Evolutionary conservation across 2,797 vertebrate species (phyloP).

Genomic region (Cryptoblepharus egeriae): DNA sequence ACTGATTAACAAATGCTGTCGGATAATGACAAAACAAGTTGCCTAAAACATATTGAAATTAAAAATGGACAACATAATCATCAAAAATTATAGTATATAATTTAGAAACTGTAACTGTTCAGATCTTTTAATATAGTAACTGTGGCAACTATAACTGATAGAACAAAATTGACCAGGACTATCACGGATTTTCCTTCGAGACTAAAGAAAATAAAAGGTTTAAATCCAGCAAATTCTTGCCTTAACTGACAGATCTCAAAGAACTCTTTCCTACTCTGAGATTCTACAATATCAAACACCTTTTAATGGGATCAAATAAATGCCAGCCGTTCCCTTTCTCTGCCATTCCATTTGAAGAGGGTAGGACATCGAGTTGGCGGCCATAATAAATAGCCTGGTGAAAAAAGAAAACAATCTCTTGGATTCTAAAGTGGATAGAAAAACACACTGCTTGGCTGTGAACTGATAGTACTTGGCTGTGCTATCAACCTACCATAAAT

Average conservation of each 20-base stretch:
- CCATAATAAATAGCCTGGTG: slow-evolving; percentile 64
- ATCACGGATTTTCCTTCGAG: neutral
- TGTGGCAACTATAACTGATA: neutral
- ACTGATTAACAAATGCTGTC: neutral
- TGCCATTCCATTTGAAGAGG: slow-evolving; percentile 42
- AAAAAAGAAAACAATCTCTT: slow-evolving; percentile 65
- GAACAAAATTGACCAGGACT: neutral
- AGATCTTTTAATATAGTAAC: too few relatives aligned
- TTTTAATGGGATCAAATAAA: slow-evolving; percentile 41
- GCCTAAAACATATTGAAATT: neutral
- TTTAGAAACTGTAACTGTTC: too few relatives aligned
- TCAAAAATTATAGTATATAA: too few relatives aligned
- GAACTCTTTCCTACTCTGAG: neutral
- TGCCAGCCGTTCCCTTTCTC: slow-evolving; percentile 34
- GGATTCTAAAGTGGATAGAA: slow-evolving; percentile 59
- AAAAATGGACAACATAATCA: neutral
- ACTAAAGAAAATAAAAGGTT: neutral
- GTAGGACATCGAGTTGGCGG: slow-evolving; percentile 44
- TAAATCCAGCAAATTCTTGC: neutral
- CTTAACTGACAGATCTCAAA: neutral
- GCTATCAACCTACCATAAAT: slow-evolving; percentile 58
- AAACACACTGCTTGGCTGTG: slow-evolving; percentile 61
- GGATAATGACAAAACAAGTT: neutral
- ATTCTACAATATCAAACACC: slow-evolving; percentile 24
- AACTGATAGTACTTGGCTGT: slow-evolving; percentile 62